These are phyloP conservation scores for Gnatocerus cornutus DNA, from an alignment of 2,888 invertebrate species.

Conservation along the genomic window DNA sequence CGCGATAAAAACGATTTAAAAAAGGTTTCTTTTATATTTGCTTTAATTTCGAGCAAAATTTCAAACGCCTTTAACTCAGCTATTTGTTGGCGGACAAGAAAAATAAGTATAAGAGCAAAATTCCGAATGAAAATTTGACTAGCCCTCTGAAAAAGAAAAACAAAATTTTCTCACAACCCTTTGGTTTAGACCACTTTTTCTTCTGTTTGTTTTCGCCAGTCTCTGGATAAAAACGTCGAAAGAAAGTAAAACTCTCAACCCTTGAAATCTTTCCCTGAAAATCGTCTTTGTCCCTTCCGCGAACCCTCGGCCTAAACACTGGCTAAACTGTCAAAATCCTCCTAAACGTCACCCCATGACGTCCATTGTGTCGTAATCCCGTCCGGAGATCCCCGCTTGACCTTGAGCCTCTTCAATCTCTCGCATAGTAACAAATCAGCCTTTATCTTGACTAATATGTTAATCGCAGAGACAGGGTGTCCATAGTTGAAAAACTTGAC, in stretches of 20 bases:
- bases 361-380: slow-evolving; percentile 26
- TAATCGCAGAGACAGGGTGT: slow-evolving; percentile 57
- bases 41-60: too few relatives aligned
- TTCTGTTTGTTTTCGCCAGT: too few relatives aligned
- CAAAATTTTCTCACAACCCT: too few relatives aligned
- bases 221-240: neutral
- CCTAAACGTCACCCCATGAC: slow-evolving; percentile 9
- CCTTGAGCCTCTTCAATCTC: slow-evolving; percentile 30
- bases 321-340: slow-evolving; percentile 16
- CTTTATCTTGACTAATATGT: slow-evolving; percentile 54
- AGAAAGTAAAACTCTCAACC: neutral
- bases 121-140: too few relatives aligned
- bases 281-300: neutral
- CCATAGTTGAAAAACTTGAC: slow-evolving; percentile 56
- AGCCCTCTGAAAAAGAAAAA: too few relatives aligned
- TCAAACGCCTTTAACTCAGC: too few relatives aligned
- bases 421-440: slow-evolving; percentile 50
- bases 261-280: neutral
- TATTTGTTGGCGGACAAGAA: too few relatives aligned
- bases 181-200: too few relatives aligned
- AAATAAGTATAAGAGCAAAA: too few relatives aligned
- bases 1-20: too few relatives aligned
- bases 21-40: too few relatives aligned
- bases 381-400: slow-evolving; percentile 13
- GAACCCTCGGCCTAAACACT: neutral